phyloP scores from a whole-genome alignment of 2,113 vertebrate species.

The Beaufortia kweichowensis region DNA sequence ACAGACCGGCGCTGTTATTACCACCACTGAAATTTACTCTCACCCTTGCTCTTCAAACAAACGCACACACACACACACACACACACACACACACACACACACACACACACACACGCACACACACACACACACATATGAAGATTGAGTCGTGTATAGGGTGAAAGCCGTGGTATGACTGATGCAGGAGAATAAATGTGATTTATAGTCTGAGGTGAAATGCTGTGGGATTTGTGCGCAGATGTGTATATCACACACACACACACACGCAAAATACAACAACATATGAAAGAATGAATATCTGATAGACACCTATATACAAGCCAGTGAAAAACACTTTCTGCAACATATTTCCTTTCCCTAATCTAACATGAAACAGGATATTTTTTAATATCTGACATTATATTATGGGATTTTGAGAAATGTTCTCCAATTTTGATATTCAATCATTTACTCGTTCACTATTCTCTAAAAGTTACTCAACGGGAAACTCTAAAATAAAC shows the following conservation, averaged over 20 bases:
- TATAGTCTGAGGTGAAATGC: neutral
- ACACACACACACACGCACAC: neutral
- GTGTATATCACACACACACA: neutral
- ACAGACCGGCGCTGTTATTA: neutral
- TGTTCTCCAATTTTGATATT: no score
- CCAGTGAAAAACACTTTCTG: no score
- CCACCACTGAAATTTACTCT: conserved; percentile 12
- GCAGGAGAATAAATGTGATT: neutral
- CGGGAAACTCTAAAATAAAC: no score
- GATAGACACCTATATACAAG: no score
- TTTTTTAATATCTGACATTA: no score
- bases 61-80: neutral
- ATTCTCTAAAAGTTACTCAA: no score
- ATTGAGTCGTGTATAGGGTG: neutral
- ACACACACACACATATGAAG: neutral
- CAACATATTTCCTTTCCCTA: no score
- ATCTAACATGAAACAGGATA: no score
- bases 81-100: neutral
- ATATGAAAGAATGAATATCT: neutral
- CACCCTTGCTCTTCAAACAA: conserved; percentile 18
- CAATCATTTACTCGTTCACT: no score
- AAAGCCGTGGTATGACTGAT: neutral
- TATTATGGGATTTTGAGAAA: no score
- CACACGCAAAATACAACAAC: neutral
- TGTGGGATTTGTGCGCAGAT: neutral